phyloP scores from a whole-genome alignment of 2,888 invertebrate species.

The Hydroisotoma schaefferi region DNA sequence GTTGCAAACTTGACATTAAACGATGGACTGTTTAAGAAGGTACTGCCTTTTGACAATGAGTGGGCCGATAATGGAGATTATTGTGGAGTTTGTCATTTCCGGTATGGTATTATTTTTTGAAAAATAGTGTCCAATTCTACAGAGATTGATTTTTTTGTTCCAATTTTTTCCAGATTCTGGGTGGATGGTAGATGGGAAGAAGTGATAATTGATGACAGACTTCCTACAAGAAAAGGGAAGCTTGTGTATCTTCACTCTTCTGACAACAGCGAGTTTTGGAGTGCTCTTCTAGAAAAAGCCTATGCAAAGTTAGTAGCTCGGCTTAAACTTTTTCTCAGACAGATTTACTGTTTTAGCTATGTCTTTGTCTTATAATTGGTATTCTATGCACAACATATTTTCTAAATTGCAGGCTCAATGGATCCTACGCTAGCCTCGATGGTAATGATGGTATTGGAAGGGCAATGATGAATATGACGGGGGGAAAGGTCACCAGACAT shows the following conservation, averaged over 20 bases:
- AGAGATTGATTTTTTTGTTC: background rate
- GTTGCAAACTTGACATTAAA: slow-evolving; percentile 44
- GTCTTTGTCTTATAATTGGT: background rate
- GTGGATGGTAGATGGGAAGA: background rate
- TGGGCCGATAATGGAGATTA: slow-evolving; percentile 54
- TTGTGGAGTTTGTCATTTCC: slow-evolving; percentile 55
- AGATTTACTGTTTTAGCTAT: background rate
- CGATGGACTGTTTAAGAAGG: slow-evolving; percentile 55
- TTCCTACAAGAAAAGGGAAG: slow-evolving; percentile 10
- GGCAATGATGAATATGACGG: slow-evolving; percentile 5
- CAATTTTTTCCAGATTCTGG: background rate
- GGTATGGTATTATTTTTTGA: background rate
- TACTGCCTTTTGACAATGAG: slow-evolving; percentile 58
- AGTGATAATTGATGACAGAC: slow-evolving; percentile 7
- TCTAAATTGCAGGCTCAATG: slow-evolving; percentile 1
- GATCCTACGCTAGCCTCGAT: background rate
- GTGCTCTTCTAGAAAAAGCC: slow-evolving; percentile 5
- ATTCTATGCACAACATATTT: background rate
- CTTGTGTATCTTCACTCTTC: background rate
- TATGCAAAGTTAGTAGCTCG: slow-evolving; percentile 3
- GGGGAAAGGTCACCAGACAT: background rate
- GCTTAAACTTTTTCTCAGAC: background rate
- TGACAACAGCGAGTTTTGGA: slow-evolving; percentile 3
- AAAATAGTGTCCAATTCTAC: background rate
- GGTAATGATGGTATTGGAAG: slow-evolving; percentile 9